A percentile compares a stretch with the other conserved stretches of the same genome.
Evolutionary conservation across 64 coral and sea anemone genomes (phyloP).

Genomic region (Acropora yongei): DNA sequence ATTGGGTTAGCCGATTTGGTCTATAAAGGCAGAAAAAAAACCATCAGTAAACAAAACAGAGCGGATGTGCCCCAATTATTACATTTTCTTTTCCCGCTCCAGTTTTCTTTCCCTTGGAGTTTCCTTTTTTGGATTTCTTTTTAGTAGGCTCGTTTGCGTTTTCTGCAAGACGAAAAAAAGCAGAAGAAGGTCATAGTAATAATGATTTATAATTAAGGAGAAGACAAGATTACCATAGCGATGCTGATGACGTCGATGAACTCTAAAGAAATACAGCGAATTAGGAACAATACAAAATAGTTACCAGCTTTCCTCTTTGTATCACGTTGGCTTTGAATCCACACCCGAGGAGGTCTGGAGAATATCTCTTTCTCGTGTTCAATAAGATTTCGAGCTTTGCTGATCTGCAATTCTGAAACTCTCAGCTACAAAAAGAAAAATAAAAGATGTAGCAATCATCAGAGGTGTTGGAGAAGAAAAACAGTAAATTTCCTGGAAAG

Average conservation of each 20-base stretch:
- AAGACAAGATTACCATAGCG: too few relatives aligned
- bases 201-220: too few relatives aligned
- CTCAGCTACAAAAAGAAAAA: constrained; percentile 68
- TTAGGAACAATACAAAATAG: not conserved
- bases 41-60: too few relatives aligned
- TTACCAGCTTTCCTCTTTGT: constrained; percentile 73
- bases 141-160: constrained; percentile 8
- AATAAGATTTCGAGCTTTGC: constrained; percentile 88
- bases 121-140: constrained; percentile 74
- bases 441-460: not conserved
- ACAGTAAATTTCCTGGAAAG: too few relatives aligned
- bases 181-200: too few relatives aligned
- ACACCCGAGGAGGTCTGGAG: constrained; percentile 85
- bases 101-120: constrained; percentile 57
- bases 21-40: too few relatives aligned
- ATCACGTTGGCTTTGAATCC: constrained; percentile 83
- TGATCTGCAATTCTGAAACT: constrained; percentile 93
- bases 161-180: not conserved
- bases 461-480: too few relatives aligned
- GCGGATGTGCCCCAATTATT: not conserved
- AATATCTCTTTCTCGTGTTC: constrained; percentile 93
- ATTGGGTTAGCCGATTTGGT: too few relatives aligned
- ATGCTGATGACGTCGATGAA: too few relatives aligned
- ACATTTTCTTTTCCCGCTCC: constrained; percentile 31
- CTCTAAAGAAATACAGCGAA: not conserved